These are phyloP conservation scores for Gadus macrocephalus DNA, from an alignment of 2,113 vertebrate genomes.

Conservation along the genomic window DNA sequence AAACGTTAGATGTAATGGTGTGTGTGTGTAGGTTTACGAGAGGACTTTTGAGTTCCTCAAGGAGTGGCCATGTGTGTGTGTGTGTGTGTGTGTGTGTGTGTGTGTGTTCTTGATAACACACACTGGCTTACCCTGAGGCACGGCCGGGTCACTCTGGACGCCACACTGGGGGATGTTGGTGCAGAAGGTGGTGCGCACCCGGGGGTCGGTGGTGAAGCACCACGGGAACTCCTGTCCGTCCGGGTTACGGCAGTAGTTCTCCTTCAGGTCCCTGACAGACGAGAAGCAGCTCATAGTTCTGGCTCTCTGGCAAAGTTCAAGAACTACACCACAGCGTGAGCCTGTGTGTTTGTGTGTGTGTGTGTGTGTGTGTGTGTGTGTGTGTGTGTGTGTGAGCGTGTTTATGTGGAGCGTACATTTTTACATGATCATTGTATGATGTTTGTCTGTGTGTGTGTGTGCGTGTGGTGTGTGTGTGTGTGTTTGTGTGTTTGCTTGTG, in stretches of 20 bases:
- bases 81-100: no score
- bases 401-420: no score
- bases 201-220: conserved; percentile 95
- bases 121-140: conserved; percentile 47
- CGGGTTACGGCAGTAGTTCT: conserved; percentile 98
- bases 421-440: no score
- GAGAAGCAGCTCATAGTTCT: conserved; percentile 17
- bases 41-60: no score
- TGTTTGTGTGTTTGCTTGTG: conserved; percentile 64
- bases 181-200: conserved; percentile 85
- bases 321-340: conserved; percentile 34
- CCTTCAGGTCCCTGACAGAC: conserved; percentile 83
- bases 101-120: no score
- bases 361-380: background rate
- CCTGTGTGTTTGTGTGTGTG: conserved; percentile 59
- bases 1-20: no score
- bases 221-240: conserved; percentile 93
- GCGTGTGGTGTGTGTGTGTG: conserved; percentile 27
- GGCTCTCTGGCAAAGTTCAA: background rate
- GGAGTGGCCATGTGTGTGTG: no score
- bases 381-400: conserved; percentile 33
- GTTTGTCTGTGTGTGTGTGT: conserved; percentile 60
- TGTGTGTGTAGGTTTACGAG: no score
- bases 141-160: conserved; percentile 43
- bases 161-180: conserved; percentile 91